Base-by-base conservation (phyloP, 2,113 vertebrate genomes). In the Sinocyclocheilus anshuiensis region DNA sequence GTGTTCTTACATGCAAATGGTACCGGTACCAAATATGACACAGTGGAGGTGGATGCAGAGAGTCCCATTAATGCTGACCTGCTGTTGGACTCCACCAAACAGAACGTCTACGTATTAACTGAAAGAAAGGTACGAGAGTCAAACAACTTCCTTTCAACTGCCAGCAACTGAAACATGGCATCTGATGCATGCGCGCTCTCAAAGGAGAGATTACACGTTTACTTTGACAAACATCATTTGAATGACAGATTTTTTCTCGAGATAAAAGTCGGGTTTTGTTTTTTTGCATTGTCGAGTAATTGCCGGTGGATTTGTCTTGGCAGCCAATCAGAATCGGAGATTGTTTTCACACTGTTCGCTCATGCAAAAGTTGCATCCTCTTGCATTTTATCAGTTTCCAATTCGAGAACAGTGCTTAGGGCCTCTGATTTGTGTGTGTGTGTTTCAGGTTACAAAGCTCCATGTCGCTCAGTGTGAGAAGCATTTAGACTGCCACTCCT, bases 81-180 rank as follows among this genome's bases (percentile, higher is more conserved):
- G 78, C 91, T 97, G 3, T 86, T 97, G 90, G 96, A 97, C 67
- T 42, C 87, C 22, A 88, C 33, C 0, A 91, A 94, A 53, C 90
- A 92, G 86, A 92, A 95, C 9, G 71, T 97, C 48, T 97, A 96
- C 0, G 93, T 96, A 57, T 90, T 98, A 87, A 97, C 96, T 0
- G 90, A 89, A 76, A 94, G 90, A 85, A 95, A 93, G 94, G 97
- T 97, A 88, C 3, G 81, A 45, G 78, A 65, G 57, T 29, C 78
- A 74, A 26, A 26, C 11, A 29, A 22, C 22, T 29, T 57, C 22
- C 57, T 20, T 50, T 42, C 71, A 80, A 77, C 81, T 55, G 16
- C 39, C 53, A 48, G 55, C 22, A 59, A 75, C 61, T 48, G 74
- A 74, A 36, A 76, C 59, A 82, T 16, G 53, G 2, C 10, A 48